Evolutionary conservation across 2,888 invertebrate genomes (phyloP).

Genomic region (Salticus scenicus): DNA sequence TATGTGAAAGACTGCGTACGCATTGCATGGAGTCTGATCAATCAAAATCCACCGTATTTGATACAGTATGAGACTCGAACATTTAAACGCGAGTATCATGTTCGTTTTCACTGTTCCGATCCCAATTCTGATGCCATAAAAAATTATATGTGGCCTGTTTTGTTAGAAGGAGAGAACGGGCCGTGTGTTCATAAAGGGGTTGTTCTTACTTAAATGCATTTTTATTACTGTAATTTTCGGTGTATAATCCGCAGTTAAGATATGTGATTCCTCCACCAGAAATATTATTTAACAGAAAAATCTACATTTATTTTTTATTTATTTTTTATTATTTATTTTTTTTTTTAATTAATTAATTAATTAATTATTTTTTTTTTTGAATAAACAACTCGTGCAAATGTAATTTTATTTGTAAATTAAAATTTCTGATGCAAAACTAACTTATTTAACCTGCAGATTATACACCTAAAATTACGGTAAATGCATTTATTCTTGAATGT

Average conservation of each 20-base stretch:
- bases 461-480: too few species aligned
- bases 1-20: constrained; percentile 89
- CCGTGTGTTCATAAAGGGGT: constrained; percentile 89
- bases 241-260: too few species aligned
- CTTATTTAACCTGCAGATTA: too few species aligned
- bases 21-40: constrained; percentile 90
- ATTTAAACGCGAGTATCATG: constrained; percentile 85
- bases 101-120: constrained; percentile 86
- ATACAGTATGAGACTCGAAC: constrained; percentile 79
- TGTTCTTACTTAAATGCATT: constrained; percentile 82
- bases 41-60: constrained; percentile 79
- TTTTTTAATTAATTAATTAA: constrained; percentile 5
- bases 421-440: too few species aligned
- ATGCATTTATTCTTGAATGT: too few species aligned
- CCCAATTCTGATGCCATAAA: constrained; percentile 84
- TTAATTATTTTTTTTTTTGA: neutral
- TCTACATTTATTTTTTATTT: too few species aligned
- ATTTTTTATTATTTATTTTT: neutral
- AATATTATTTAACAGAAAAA: too few species aligned
- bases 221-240: too few species aligned
- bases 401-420: too few species aligned
- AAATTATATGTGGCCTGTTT: constrained; percentile 90
- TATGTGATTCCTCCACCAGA: too few species aligned
- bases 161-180: constrained; percentile 82
- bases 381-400: too few species aligned